Evolutionary conservation across 2,888 invertebrate species (phyloP).

Genomic region (Aproaerema taeniolella): DNA sequence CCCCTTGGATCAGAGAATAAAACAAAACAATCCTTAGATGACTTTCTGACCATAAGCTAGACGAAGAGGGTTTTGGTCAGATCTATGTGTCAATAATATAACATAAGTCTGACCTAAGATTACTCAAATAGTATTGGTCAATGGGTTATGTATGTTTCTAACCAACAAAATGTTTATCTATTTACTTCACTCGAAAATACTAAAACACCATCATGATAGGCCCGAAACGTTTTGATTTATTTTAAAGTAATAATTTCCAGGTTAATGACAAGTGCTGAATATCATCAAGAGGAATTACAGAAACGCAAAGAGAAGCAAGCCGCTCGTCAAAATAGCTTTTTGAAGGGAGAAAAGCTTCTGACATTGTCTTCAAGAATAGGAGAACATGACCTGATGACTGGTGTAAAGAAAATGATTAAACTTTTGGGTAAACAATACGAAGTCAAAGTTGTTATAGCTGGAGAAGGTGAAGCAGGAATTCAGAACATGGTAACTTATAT

Average conservation of each 20-base stretch:
- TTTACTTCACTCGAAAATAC: too few species aligned
- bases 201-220: too few species aligned
- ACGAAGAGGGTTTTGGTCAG: too few species aligned
- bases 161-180: too few species aligned
- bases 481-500: conserved; percentile 36
- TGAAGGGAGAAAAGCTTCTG: conserved; percentile 81
- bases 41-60: too few species aligned
- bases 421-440: conserved; percentile 82
- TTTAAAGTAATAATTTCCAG: too few species aligned
- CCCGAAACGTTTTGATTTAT: too few species aligned
- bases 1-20: not conserved
- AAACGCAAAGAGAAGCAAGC: conserved; percentile 68
- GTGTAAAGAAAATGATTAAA: conserved; percentile 80
- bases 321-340: conserved; percentile 44
- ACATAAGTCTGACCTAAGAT: too few species aligned
- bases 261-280: conserved; percentile 81
- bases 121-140: too few species aligned
- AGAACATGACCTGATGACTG: conserved; percentile 81
- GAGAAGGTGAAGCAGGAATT: conserved; percentile 53
- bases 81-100: too few species aligned
- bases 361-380: conserved; percentile 79
- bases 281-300: conserved; percentile 78
- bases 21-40: too few species aligned
- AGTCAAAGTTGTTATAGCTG: conserved; percentile 77
- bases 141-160: too few species aligned